Evolutionary conservation across 2,113 vertebrate species (phyloP), one percentile per base, ranked within the genome.

Genomic region (Calyptomena viridis): DNA sequence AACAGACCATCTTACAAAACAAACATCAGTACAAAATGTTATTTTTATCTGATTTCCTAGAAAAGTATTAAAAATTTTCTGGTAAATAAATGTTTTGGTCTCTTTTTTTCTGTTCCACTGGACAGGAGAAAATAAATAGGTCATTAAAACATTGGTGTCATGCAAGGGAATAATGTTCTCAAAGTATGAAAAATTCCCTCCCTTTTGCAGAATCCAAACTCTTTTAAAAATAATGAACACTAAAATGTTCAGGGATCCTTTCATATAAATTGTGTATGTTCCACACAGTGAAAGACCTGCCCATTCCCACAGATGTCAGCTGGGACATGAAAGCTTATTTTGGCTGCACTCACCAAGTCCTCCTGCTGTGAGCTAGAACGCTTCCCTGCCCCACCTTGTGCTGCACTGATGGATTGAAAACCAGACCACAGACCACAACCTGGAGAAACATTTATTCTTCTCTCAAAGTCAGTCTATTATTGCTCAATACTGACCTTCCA

Each of bases 241-340:
- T 55, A 5, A 89, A 90, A 24, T 63, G 62, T 93, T 96, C 84
- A 92, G 92, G 69, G 63, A 76, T 93, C 62, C 28, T 30, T 69
- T 84, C 4, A 2, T 80, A 88, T 69, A 72, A 87, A 94, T 68
- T 0, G 2, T 84, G 22, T 59, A 55, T 53, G 49, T 78, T 80
- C 62, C 71, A 92, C 60, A 66, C 79, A 76, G 49, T 21, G 69
- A 76, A 94, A 89, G 82, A 84, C 88, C 76, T 84, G 59, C 73
- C 76, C 69, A n/a, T 92, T 94, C 91, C 83, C 90, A 79, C 85
- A 95, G 69, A 82, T 78, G 91, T 87, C 83, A 90, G 66, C 76
- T 76, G 86, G 90, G 94, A 95, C 55, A 33, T 14, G 44, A 86
- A 87, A 93, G 90, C 80, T 96, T 96, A 69, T 96, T 94, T 95